A percentile compares a stretch with the other conserved stretches of the same genome.
phyloP scores from a whole-genome alignment of 2,797 vertebrate genomes.

The Chelon labrosus region DNA sequence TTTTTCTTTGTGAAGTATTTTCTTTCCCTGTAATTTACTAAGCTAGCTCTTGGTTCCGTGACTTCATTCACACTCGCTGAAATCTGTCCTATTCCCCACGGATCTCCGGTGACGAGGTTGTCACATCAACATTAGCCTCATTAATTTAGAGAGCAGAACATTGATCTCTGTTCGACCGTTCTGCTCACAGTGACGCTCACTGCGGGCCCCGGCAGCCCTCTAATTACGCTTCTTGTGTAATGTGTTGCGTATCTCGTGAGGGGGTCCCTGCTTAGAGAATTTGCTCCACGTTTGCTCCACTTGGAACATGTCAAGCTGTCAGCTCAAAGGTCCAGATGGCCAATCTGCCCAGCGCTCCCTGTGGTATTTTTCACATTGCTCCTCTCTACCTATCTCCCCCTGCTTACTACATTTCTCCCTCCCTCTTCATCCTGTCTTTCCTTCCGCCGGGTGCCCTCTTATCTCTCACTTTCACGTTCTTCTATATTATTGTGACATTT shows the following conservation, averaged over 20 bases:
- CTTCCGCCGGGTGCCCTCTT: constrained; percentile 18
- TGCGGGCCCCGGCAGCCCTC: constrained; percentile 43
- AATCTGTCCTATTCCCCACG: constrained; percentile 37
- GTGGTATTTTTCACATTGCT: constrained; percentile 44
- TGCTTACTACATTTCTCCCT: background rate
- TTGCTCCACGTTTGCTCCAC: constrained; percentile 51
- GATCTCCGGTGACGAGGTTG: constrained; percentile 51
- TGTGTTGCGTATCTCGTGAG: constrained; percentile 63
- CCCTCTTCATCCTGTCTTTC: background rate
- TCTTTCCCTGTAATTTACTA: constrained; percentile 29
- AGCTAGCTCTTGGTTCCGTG: constrained; percentile 8
- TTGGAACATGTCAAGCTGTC: constrained; percentile 76
- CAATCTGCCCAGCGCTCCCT: constrained; percentile 49
- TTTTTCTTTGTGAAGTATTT: constrained; percentile 19
- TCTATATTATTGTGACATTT: constrained; percentile 8
- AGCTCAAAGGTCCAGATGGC: constrained; percentile 80
- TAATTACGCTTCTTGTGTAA: constrained; percentile 70
- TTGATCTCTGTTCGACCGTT: constrained; percentile 72
- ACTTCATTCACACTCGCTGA: constrained; percentile 27
- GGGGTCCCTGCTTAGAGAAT: constrained; percentile 60
- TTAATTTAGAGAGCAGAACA: constrained; percentile 76
- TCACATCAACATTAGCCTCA: constrained; percentile 76
- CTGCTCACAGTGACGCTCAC: constrained; percentile 53
- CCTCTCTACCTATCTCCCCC: constrained; percentile 44
- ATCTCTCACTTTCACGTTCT: background rate